Base-by-base conservation (phyloP, 2,888 invertebrate genomes). In the Drosophila prostipennis region DNA sequence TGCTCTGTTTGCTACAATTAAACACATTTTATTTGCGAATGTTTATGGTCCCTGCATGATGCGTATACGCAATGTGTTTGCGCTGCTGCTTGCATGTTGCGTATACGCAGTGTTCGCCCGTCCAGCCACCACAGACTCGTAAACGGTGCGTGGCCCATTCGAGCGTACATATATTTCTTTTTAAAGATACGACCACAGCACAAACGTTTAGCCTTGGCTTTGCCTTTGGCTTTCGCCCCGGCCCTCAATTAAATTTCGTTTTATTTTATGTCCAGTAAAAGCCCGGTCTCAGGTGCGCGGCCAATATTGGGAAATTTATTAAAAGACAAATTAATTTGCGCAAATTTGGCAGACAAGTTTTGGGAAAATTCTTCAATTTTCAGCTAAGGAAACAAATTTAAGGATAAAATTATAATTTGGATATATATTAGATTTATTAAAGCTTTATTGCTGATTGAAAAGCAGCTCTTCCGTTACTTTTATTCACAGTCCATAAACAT, bases 11-110 rank as follows among this genome's bases (percentile, higher is more conserved):
- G 39, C 37, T 74, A 79, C 86, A 84, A 87, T 87, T 85, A 84
- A 84, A 82, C 83, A 76, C 83, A 79, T 76, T 87, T 87, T 70
- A 71, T 71, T 68, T 55, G 39, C 37, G 55, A 53, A 68, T 78
- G 79, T 78, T 74, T 75, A 74, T 59, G 71, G 39, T 49, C 76
- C 76, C 83, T 78, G 83, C 78, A 78, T 67, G 78, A 72, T 79
- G 77, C 76, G 87, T 84, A 86, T 84, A 85, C 77, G 79, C 77
- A 76, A 74, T 74, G 80, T 77, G 74, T 68, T 57, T 37, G 55
- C 39, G 34, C 63, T 39, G 54, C 37, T 67, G 72, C 80, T 72
- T 81, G 84, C 74, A 74, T 72, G 73, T 73, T 74, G 68, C 74
- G 80, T 85, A 84, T 80, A 83, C 80, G 79, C 78, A 59, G 53